Percentiles rank a stretch among this genome's conserved stretches.
These are phyloP conservation scores for Nycticorax nycticorax DNA, from an alignment of 2,113 vertebrate genomes.

Conservation along the genomic window DNA sequence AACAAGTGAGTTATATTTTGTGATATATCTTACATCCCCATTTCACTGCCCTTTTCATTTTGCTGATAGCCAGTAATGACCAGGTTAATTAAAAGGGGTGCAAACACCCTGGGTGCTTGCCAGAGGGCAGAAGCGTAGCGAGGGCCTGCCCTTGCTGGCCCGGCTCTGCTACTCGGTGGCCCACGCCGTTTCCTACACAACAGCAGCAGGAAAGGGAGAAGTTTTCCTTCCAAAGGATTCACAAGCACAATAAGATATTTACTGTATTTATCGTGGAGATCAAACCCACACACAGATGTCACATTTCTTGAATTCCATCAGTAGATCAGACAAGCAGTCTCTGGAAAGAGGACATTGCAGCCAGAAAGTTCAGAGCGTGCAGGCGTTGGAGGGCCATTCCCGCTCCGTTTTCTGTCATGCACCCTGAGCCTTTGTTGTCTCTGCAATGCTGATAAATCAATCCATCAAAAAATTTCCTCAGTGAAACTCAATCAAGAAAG, in stretches of 20 bases:
- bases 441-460: conserved; percentile 99
- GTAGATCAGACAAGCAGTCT: conserved; percentile 76
- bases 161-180: background rate
- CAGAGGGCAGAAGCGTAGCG: background rate
- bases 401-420: conserved; percentile 77
- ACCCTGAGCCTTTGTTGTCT: conserved; percentile 96
- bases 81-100: background rate
- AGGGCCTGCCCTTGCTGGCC: background rate
- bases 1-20: background rate
- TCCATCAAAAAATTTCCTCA: conserved; percentile 99
- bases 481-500: conserved; percentile 99
- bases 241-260: conserved; percentile 70
- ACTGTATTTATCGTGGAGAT: conserved; percentile 68
- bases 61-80: background rate
- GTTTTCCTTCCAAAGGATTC: conserved; percentile 20
- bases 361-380: conserved; percentile 67
- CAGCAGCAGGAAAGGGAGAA: conserved; percentile 1
- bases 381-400: conserved; percentile 64
- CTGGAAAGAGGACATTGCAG: conserved; percentile 69
- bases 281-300: conserved; percentile 75
- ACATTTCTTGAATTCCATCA: conserved; percentile 81
- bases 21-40: background rate
- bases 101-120: background rate
- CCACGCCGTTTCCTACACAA: background rate
- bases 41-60: background rate